These are phyloP conservation scores for Eupithecia centaureata DNA, from an alignment of 2,888 invertebrate species.

Conservation along the genomic window DNA sequence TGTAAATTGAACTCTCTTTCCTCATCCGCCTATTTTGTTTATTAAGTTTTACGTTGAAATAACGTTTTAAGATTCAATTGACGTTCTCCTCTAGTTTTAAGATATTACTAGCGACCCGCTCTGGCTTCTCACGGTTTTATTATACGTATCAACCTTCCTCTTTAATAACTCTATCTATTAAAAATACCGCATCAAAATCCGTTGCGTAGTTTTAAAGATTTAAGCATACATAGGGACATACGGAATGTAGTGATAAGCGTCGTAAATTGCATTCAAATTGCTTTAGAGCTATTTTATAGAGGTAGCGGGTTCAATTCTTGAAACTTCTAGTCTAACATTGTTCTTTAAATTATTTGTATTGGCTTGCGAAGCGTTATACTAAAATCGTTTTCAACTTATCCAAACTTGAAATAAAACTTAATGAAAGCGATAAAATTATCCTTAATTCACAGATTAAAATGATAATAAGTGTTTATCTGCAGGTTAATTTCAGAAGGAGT, in stretches of 20 bases:
- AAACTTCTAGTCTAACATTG: too few relatives aligned
- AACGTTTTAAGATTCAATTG: conserved; percentile 7
- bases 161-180: too few relatives aligned
- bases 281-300: too few relatives aligned
- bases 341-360: background rate
- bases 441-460: background rate
- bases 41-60: conserved; percentile 11
- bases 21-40: conserved; percentile 18
- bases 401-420: background rate
- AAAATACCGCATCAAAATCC: too few relatives aligned
- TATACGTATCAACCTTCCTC: too few relatives aligned
- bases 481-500: conserved; percentile 55
- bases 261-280: background rate
- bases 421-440: background rate
- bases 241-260: too few relatives aligned
- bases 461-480: conserved; percentile 38
- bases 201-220: too few relatives aligned
- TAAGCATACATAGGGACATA: too few relatives aligned
- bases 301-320: too few relatives aligned
- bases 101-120: too few relatives aligned
- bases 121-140: too few relatives aligned
- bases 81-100: background rate
- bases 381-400: background rate
- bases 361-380: background rate
- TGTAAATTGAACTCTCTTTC: conserved; percentile 27